A percentile compares a stretch with the other conserved stretches of the same genome.
Evolutionary conservation across 2,797 vertebrate genomes (phyloP).

Genomic region (Taenioides sp.): DNA sequence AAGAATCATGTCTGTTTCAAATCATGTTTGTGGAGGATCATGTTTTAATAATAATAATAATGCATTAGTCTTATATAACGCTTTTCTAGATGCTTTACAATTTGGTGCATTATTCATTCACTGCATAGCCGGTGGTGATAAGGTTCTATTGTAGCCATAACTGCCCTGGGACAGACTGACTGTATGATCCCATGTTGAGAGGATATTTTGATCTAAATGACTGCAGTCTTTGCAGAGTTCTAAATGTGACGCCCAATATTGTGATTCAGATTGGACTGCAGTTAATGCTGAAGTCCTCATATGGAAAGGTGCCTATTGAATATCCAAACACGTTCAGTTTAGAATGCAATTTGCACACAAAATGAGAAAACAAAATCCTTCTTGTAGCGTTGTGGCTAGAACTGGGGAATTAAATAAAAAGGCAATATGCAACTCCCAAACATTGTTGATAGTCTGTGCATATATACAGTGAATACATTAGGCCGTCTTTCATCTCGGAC

Average conservation of each 20-base stretch:
- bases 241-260: not conserved
- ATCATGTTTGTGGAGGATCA: too few relatives aligned
- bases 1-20: too few relatives aligned
- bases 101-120: too few relatives aligned
- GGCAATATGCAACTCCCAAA: conserved; percentile 1
- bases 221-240: not conserved
- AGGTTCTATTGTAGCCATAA: too few relatives aligned
- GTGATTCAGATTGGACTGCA: not conserved
- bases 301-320: not conserved
- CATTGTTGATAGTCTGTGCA: not conserved
- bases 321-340: not conserved
- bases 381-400: not conserved
- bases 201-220: not conserved
- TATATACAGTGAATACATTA: not conserved
- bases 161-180: too few relatives aligned
- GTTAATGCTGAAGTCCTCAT: not conserved
- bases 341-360: conserved; percentile 7
- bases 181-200: too few relatives aligned
- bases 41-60: too few relatives aligned
- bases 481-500: conserved; percentile 12
- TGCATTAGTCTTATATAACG: too few relatives aligned
- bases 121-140: too few relatives aligned
- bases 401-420: conserved; percentile 7
- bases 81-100: too few relatives aligned
- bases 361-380: conserved; percentile 3